phyloP scores from a whole-genome alignment of 2,797 vertebrate genomes.

The Melopsittacus undulatus region DNA sequence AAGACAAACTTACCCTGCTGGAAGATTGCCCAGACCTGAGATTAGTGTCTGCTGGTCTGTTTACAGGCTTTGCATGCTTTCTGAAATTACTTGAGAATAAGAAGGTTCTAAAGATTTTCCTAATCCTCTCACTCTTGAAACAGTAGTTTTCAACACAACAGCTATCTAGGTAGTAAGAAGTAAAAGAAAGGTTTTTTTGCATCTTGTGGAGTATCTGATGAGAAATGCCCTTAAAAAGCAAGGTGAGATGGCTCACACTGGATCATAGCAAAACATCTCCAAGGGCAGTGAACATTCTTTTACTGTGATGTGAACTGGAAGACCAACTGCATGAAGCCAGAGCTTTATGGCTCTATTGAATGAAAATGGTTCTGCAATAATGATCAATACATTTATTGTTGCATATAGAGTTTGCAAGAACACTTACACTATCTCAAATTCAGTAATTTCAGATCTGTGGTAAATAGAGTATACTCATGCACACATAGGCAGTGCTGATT shows the following conservation, averaged over 20 bases:
- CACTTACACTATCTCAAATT: background rate
- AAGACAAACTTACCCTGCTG: background rate
- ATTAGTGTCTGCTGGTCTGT: background rate
- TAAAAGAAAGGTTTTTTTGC: background rate
- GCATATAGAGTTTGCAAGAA: background rate
- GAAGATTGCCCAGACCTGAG: background rate
- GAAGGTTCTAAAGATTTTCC: background rate
- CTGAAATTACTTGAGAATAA: background rate
- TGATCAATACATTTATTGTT: background rate
- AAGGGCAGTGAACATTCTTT: background rate
- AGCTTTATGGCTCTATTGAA: background rate
- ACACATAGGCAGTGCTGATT: background rate
- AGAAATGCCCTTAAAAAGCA: background rate
- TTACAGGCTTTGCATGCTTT: slow-evolving; percentile 6
- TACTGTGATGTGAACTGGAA: background rate
- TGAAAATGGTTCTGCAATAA: background rate
- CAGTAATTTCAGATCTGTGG: background rate
- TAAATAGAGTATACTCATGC: background rate
- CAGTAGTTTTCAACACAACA: background rate
- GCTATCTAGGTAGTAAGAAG: background rate
- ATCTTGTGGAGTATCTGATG: background rate
- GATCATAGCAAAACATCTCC: background rate
- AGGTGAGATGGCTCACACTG: background rate
- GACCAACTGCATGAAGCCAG: background rate
- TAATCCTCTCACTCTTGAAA: background rate